These are phyloP conservation scores for Buphagus erythrorhynchus DNA, from an alignment of 2,797 vertebrate species.

Conservation along the genomic window DNA sequence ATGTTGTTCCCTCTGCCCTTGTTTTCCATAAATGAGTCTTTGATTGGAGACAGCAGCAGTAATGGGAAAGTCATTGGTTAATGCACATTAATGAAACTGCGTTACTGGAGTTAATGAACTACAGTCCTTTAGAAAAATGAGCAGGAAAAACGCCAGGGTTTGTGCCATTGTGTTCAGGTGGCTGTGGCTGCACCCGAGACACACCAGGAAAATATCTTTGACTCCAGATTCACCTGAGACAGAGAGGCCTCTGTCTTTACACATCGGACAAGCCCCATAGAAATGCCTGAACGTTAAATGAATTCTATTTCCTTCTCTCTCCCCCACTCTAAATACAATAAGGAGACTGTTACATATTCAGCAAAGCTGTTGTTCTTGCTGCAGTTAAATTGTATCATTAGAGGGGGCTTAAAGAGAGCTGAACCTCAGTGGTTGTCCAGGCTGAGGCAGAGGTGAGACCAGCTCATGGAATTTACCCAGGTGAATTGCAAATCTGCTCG, in stretches of 20 bases:
- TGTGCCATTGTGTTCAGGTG: background rate
- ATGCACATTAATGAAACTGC: slow-evolving; percentile 9
- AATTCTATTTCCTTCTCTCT: background rate
- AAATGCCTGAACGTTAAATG: background rate
- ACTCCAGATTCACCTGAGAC: background rate
- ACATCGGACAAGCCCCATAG: background rate
- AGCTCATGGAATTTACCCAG: background rate
- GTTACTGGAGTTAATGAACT: background rate
- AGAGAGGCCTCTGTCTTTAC: background rate
- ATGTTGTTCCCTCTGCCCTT: slow-evolving; percentile 49
- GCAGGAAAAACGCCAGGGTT: background rate
- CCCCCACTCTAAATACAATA: background rate
- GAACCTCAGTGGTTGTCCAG: background rate
- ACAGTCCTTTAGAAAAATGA: background rate
- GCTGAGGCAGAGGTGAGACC: background rate
- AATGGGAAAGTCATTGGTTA: slow-evolving; percentile 6
- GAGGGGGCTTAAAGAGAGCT: background rate
- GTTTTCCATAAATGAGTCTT: slow-evolving; percentile 50
- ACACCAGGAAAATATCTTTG: background rate
- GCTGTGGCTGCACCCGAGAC: background rate
- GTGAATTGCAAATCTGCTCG: background rate
- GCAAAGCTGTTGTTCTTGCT: background rate
- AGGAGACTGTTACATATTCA: background rate
- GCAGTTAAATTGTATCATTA: background rate
- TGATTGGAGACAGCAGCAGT: slow-evolving; percentile 37